A percentile compares a stretch with the other conserved stretches of the same genome.
Conservation (phyloP, 35 echinoderm and acorn worm genomes). For the Amphiura filiformis region DNA sequence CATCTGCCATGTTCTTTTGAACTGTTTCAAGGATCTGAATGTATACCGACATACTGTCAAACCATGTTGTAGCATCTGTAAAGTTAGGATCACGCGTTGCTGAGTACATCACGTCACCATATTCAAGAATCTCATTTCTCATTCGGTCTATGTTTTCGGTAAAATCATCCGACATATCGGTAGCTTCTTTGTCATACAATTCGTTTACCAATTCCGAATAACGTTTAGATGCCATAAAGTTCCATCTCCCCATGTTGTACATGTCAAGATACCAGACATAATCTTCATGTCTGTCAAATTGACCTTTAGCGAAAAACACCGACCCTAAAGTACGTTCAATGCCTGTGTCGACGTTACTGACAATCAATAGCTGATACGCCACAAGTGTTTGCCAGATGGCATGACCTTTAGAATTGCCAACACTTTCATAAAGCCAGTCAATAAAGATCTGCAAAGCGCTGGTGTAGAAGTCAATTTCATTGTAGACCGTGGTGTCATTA, state of each 20-base stretch:
- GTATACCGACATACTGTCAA: conserved; percentile 77
- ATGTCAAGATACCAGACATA: too few species aligned
- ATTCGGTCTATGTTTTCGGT: conserved; percentile 42
- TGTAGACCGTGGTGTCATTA: too few species aligned
- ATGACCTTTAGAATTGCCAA: too few species aligned
- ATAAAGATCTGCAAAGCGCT: too few species aligned
- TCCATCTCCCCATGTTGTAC: conserved; percentile 60
- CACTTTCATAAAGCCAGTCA: too few species aligned
- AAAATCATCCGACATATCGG: conserved; percentile 32
- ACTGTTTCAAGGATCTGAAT: conserved; percentile 67
- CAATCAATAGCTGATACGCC: too few species aligned
- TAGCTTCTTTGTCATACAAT: conserved; percentile 34
- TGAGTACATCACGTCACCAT: background rate
- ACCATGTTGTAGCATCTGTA: conserved; percentile 41
- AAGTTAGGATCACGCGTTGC: conserved; percentile 60
- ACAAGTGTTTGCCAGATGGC: too few species aligned
- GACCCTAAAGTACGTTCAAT: too few species aligned
- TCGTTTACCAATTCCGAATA: conserved; percentile 51
- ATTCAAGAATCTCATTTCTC: conserved; percentile 44
- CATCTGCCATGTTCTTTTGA: conserved; percentile 64
- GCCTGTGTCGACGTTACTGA: too few species aligned
- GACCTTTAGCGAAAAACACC: too few species aligned
- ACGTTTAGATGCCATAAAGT: conserved; percentile 56
- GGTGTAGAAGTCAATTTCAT: too few species aligned
- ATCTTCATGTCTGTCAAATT: too few species aligned